Evolutionary conservation across 2,888 invertebrate genomes (phyloP).

Genomic region (Melitaea athalia): DNA sequence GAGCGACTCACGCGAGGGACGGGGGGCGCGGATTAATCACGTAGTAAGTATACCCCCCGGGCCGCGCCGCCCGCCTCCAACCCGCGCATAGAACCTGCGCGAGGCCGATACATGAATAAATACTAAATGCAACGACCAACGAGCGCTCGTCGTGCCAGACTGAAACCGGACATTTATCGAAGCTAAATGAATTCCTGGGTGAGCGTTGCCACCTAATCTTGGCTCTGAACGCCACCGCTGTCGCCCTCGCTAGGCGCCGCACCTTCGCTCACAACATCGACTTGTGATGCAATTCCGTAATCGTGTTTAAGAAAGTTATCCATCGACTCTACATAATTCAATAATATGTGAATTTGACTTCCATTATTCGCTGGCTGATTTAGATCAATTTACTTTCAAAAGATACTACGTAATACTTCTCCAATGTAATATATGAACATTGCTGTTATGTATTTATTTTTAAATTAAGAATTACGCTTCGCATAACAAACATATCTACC

Average conservation of each 20-base stretch:
- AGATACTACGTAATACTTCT: conserved; percentile 8
- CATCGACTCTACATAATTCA: conserved; percentile 48
- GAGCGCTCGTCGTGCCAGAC: conserved; percentile 75
- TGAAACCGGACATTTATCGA: conserved; percentile 80
- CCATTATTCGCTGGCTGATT: conserved; percentile 17
- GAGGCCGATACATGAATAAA: conserved; percentile 78
- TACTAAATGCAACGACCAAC: conserved; percentile 63
- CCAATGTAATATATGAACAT: conserved; percentile 14
- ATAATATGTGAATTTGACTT: conserved; percentile 22
- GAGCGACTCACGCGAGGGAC: conserved; percentile 48
- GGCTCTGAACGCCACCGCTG: conserved; percentile 42
- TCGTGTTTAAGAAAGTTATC: conserved; percentile 54
- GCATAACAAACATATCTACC: conserved; percentile 3
- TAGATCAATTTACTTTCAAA: conserved; percentile 17
- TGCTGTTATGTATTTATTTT: conserved; percentile 6
- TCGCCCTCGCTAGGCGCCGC: conserved; percentile 44
- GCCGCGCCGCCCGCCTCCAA: conserved; percentile 56
- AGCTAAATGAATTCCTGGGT: conserved; percentile 75
- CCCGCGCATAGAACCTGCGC: conserved; percentile 70
- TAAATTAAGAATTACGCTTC: conserved; percentile 12
- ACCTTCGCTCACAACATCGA: conserved; percentile 41
- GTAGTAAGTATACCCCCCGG: conserved; percentile 79
- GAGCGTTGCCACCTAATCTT: conserved; percentile 72
- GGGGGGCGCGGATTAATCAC: conserved; percentile 75
- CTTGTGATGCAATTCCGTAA: conserved; percentile 62